Percentiles rank a stretch among this genome's conserved stretches.
These are phyloP conservation scores for Antrozous pallidus DNA, from an alignment of 2,797 vertebrate genomes.

Conservation along the genomic window DNA sequence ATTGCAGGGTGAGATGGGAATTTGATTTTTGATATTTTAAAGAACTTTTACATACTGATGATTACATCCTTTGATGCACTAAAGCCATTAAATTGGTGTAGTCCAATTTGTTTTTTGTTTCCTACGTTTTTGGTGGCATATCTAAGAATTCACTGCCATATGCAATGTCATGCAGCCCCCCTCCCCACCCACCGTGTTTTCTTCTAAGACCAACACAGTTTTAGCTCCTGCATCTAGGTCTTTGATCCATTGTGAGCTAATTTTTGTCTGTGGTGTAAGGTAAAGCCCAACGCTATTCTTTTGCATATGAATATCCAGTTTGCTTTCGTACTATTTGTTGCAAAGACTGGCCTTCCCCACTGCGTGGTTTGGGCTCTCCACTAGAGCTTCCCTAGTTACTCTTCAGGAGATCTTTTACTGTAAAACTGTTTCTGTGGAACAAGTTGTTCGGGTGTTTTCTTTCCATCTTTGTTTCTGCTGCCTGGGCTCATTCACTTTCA, in stretches of 20 bases:
- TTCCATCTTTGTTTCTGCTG: not conserved
- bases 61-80: not conserved
- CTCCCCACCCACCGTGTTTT: not conserved
- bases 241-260: not conserved
- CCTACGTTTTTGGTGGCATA: not conserved
- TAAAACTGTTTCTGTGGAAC: not conserved
- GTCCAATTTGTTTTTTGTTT: not conserved
- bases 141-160: not conserved
- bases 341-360: not conserved
- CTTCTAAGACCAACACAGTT: not conserved
- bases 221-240: not conserved
- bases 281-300: not conserved
- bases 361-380: not conserved
- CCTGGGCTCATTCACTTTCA: not conserved
- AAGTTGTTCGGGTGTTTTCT: slow-evolving; percentile 25
- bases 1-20: not conserved
- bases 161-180: not conserved
- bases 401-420: not conserved
- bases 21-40: not conserved
- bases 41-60: not conserved
- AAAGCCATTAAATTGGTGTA: not conserved
- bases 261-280: not conserved
- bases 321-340: not conserved
- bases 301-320: not conserved
- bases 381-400: not conserved